phyloP scores from a whole-genome alignment of 2,797 vertebrate genomes.

The Tachyglossus aculeatus region DNA sequence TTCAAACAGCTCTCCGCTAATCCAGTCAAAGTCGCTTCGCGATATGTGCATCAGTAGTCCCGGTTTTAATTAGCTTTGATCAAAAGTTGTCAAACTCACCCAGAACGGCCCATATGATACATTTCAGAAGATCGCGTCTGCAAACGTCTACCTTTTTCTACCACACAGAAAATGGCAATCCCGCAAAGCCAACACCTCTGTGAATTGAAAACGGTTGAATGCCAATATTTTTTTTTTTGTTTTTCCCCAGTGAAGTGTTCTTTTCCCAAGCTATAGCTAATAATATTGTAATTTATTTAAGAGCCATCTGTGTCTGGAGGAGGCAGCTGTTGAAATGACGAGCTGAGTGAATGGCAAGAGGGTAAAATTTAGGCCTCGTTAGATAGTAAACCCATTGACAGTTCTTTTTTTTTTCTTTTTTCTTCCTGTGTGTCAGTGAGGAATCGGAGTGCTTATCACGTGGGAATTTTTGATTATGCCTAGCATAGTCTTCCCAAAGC shows the following conservation, averaged over 20 bases:
- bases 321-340: conserved; percentile 1
- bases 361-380: background rate
- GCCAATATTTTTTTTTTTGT: background rate
- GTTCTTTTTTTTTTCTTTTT: conserved; percentile 19
- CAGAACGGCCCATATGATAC: background rate
- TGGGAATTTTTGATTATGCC: background rate
- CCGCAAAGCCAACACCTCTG: background rate
- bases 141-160: background rate
- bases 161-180: background rate
- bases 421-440: background rate
- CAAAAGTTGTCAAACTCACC: conserved; percentile 18
- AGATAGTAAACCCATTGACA: background rate
- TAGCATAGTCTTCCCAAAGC: background rate
- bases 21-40: conserved; percentile 47
- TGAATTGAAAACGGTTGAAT: background rate
- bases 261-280: background rate
- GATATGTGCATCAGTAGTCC: conserved; percentile 24
- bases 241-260: background rate
- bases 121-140: background rate
- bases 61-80: conserved; percentile 54
- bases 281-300: background rate
- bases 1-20: conserved; percentile 39
- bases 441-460: background rate
- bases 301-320: background rate
- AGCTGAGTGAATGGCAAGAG: background rate